Evolutionary conservation across 2,888 invertebrate genomes (phyloP), one percentile per base, ranked within the genome.

Genomic region (Ectemnius cavifrons): DNA sequence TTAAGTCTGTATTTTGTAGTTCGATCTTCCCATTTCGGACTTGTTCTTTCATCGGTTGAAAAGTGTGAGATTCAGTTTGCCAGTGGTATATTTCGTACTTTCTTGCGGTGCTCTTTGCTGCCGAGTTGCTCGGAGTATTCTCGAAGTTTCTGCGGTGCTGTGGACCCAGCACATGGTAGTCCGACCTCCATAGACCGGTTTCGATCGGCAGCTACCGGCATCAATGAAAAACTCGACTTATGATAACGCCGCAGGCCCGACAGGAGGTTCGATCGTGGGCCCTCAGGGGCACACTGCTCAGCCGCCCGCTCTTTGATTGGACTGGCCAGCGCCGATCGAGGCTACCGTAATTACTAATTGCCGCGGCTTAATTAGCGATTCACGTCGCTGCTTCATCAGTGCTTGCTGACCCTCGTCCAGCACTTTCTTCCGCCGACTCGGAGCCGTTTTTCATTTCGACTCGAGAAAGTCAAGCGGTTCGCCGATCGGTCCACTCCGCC

Each of bases 261-360:
- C 57, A 37, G 73, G 57, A 61, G 70, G 65, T 56, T 69, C 71
- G 71, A 66, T 37, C 64, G n/a, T n/a, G 62, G 57, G 45, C 27
- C 56, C 57, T 20, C 45, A 64, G 57, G 52, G 49, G 59, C 61
- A 52, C 59, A 14, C 52, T 14, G 47, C 20, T 5, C 23, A 52
- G 18, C 57, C 57, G 56, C 27, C 28, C 57, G 49, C 71, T 67
- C 72, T 76, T 71, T 77, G 77, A 78, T 80, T 76, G 75, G 61
- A 52, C 52, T 59, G n/a, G 52, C 14, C 16, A 67, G 73, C 68
- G 65, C 59, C 63, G 75, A 70, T 63, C 80, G 70, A 67, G 61
- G 73, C 85, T 85, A 83, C 86, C 81, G 86, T 89, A 89, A 89
- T 89, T 89, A 89, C 86, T 86, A 89, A 89, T 89, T 88, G 88